A percentile compares a stretch with the other conserved stretches of the same genome.
These are phyloP conservation scores for Amitus sp. DNA, from an alignment of 2,888 invertebrate species.

Conservation along the genomic window DNA sequence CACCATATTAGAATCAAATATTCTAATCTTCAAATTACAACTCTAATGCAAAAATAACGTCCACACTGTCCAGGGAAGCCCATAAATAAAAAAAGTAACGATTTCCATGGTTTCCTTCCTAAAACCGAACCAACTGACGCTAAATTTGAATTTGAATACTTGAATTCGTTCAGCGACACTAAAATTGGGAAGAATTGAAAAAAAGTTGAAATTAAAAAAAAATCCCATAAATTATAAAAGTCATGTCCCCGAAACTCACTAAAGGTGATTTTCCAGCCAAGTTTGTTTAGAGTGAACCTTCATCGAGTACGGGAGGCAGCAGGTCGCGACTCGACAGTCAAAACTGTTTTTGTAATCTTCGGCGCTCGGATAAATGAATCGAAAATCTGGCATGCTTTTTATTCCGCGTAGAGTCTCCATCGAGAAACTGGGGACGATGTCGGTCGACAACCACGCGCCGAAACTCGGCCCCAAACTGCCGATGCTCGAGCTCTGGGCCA, in stretches of 20 bases:
- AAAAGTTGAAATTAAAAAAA: constrained; percentile 32
- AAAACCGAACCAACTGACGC: too few relatives aligned
- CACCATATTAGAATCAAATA: too few relatives aligned
- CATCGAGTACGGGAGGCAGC: constrained; percentile 88
- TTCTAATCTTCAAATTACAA: too few relatives aligned
- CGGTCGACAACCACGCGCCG: constrained; percentile 80
- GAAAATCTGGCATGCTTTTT: constrained; percentile 69
- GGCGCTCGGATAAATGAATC: constrained; percentile 79
- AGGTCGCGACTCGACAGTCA: constrained; percentile 86
- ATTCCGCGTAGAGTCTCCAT: constrained; percentile 69
- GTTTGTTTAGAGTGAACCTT: constrained; percentile 82
- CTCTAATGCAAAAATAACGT: too few relatives aligned
- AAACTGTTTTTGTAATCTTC: constrained; percentile 88
- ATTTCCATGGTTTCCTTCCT: too few relatives aligned
- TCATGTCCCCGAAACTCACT: too few relatives aligned
- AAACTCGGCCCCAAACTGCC: constrained; percentile 81
- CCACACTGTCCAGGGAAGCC: too few relatives aligned
- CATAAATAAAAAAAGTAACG: too few relatives aligned
- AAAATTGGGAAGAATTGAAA: not conserved
- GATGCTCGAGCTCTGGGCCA: constrained; percentile 92
- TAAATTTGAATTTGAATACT: too few relatives aligned
- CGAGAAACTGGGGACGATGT: constrained; percentile 75
- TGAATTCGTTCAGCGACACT: too few relatives aligned
- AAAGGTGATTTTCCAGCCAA: constrained; percentile 82
- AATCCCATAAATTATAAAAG: too few relatives aligned